A percentile compares a stretch with the other conserved stretches of the same genome.
These are phyloP conservation scores for Riparia riparia DNA, from an alignment of 2,113 vertebrate species.

Conservation along the genomic window DNA sequence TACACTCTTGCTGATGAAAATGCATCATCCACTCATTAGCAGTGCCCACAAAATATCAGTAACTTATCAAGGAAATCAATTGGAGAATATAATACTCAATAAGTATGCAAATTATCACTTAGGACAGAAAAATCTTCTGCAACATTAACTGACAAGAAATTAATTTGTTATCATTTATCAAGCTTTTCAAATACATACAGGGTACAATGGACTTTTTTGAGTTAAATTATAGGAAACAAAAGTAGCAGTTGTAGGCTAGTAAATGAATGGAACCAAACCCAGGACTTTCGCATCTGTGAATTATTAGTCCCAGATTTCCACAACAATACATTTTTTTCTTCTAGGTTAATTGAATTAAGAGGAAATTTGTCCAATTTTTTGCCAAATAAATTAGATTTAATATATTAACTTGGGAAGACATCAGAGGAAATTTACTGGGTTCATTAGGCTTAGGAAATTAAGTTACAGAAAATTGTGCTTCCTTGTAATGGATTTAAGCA, in stretches of 20 bases:
- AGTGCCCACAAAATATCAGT: background rate
- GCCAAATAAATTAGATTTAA: conserved; percentile 81
- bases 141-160: background rate
- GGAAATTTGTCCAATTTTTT: conserved; percentile 72
- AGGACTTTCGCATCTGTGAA: conserved; percentile 49
- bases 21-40: background rate
- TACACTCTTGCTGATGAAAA: background rate
- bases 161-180: background rate
- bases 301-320: conserved; percentile 73
- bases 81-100: background rate
- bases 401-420: conserved; percentile 80
- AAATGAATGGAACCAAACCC: conserved; percentile 47
- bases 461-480: conserved; percentile 80
- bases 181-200: conserved; percentile 9
- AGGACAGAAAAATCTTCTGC: background rate
- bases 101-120: background rate
- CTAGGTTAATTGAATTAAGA: conserved; percentile 77
- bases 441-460: conserved; percentile 85
- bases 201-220: background rate
- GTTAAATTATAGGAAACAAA: conserved; percentile 19
- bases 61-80: background rate
- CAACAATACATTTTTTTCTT: conserved; percentile 68
- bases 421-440: conserved; percentile 81
- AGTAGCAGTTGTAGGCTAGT: background rate
- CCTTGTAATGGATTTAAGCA: conserved; percentile 78